Evolutionary conservation across 2,797 vertebrate species (phyloP), one percentile per base, ranked within the genome.

Genomic region (Chaenodraco wilsoni): DNA sequence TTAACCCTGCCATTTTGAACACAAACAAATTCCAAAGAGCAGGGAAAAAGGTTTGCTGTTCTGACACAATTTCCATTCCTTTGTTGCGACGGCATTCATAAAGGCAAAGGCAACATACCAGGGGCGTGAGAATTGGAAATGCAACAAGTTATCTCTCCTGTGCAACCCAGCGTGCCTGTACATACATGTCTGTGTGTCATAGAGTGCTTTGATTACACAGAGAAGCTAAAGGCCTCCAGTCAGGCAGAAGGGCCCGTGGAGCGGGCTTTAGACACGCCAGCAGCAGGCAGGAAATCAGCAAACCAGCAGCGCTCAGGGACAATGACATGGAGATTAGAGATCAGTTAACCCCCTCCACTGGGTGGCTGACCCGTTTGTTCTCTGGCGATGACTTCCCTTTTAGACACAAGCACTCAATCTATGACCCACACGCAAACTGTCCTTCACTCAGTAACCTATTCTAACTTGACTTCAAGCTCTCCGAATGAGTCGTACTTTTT

Each of bases 241-340:
- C 89, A 93, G 81, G 89, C 90, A 91, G 86, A 92, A 92, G 83
- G 72, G 81, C 69, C 81, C 55, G 79, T 79, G 69, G 73, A 79
- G 82, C 66, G 50, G 86, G 89, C 88, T 92, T 91, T 86, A 89
- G 69, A 82, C 87, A 82, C 88, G 84, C 79, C 75, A 76, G 87
- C 82, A 89, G 72, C 74, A 58, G 74, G 73, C 87, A 85, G 91
- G 88, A 93, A 91, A 89, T 71, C 87, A 91, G 88, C 88, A 92
- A 90, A 88, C 82, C 83, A 77, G 87, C 83, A 90, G 80, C 83
- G 87, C 60, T 74, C 58, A 66, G 59, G 74, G 82, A 95, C 91
- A 94, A 93, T 93, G 88, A 84, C 83, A 81, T 43, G 49, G 90
- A 88, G 88, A 93, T 93, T 91, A 93, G 84, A 76, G 84, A 89